Base-by-base conservation (phyloP, 2,888 invertebrate species). In the Mystacides longicornis region DNA sequence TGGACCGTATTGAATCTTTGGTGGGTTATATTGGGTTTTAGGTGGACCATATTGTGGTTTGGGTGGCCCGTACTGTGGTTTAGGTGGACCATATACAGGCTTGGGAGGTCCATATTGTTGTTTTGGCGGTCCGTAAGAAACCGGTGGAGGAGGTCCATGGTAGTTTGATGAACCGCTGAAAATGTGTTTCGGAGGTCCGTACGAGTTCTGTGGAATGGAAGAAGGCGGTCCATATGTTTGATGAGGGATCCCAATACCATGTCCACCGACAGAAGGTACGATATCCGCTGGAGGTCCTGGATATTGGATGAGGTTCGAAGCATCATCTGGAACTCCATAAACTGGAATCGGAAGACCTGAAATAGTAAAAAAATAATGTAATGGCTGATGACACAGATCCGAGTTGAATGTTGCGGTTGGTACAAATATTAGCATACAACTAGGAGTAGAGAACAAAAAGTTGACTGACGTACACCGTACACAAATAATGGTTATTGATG, bases 281-380 rank as follows among this genome's bases (percentile, higher is more conserved):
- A 73, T 67, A 63, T 66, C 75, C 21, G 77, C 73, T 3, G 75
- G 72, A 27, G 75, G 77, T 49, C 68, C 68, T n/a, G 74, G 73
- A 64, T 74, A 74, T 47, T 72, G 65, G 27, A 71, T 60, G 54
- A 70, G 72, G 60, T 69, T 70, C 2, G 68, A 65, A 7, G 74
- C 71, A 47, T 71, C 67, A 58, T 79, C 75, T 3, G 82, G 82
- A 0, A 77, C 78, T 52, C 82, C 82, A 65, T 82, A 82, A 0
- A 82, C 74, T 18, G 81, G 81, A 2, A 76, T 71, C 1, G 81
- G 81, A 14, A 73, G 68, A 55, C 78, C 79, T 68, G 73, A 65
- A 71, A 79, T 73, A 68, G n/a, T n/a, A n/a, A n/a, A n/a, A n/a
- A n/a, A n/a, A n/a, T n/a, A n/a, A n/a, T n/a, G n/a, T n/a, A n/a